These are phyloP conservation scores for Heliconius himera DNA, from an alignment of 1,140 invertebrate species.

Conservation along the genomic window DNA sequence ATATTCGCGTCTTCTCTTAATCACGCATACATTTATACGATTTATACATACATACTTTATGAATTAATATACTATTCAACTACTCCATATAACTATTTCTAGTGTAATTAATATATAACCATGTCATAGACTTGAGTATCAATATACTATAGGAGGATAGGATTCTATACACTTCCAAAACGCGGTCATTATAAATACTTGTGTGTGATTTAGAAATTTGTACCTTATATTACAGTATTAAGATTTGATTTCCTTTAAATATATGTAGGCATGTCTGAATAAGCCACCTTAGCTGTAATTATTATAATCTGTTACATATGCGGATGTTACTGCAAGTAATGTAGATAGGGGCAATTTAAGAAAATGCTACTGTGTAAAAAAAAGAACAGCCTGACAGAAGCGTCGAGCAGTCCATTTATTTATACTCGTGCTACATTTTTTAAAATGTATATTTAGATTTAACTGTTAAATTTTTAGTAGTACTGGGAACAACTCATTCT, in stretches of 20 bases:
- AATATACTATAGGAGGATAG: constrained; percentile 26
- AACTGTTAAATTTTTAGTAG: not conserved
- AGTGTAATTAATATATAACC: constrained; percentile 26
- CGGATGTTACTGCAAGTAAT: constrained; percentile 31
- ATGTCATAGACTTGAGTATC: constrained; percentile 19
- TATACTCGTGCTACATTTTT: not conserved
- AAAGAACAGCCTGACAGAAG: not conserved
- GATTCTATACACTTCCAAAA: constrained; percentile 34
- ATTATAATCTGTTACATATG: constrained; percentile 42
- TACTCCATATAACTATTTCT: constrained; percentile 1
- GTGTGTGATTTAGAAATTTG: constrained; percentile 15
- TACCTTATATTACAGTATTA: constrained; percentile 21
- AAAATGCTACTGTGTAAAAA: constrained; percentile 5
- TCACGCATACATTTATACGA: not conserved
- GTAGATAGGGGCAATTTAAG: constrained; percentile 1
- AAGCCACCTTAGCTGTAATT: constrained; percentile 41
- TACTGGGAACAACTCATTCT: no score
- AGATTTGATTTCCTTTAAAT: constrained; percentile 1
- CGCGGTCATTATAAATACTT: constrained; percentile 32
- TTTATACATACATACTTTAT: not conserved
- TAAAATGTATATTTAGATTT: not conserved
- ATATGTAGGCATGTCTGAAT: constrained; percentile 35
- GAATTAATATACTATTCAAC: not conserved
- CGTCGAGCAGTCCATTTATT: not conserved
- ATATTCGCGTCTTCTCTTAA: not conserved